Conservation (phyloP, 2,113 vertebrate genomes). For the Neopipo cinnamomea region DNA sequence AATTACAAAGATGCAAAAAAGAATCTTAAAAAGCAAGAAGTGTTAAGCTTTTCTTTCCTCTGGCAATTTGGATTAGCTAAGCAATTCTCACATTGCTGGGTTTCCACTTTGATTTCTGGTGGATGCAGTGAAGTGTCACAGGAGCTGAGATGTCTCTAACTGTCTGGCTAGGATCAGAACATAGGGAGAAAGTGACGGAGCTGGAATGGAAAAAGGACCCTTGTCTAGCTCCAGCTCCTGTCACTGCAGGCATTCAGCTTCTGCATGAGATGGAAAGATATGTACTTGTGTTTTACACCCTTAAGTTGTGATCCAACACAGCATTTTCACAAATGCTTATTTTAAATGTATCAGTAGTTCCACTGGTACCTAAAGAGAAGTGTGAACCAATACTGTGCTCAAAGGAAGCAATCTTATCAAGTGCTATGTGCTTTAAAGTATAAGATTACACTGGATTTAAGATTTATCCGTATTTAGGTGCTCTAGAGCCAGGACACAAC, state of each 20-base stretch:
- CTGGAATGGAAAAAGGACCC: neutral
- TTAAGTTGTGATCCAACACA: neutral
- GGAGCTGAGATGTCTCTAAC: neutral
- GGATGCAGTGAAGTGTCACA: neutral
- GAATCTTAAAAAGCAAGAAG: neutral
- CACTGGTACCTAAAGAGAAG: neutral
- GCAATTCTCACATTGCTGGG: neutral
- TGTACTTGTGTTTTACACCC: neutral
- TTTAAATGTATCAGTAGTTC: neutral
- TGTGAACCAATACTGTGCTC: neutral
- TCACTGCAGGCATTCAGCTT: neutral
- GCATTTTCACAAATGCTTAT: neutral
- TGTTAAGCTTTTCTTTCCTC: neutral
- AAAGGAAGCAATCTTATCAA: neutral
- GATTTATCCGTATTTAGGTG: neutral
- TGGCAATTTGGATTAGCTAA: neutral
- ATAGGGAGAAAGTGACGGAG: neutral
- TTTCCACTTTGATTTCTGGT: neutral
- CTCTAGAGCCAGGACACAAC: neutral
- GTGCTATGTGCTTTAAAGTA: neutral
- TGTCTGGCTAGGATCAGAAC: neutral
- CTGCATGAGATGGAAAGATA: neutral
- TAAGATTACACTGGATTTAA: neutral
- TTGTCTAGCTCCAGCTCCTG: neutral
- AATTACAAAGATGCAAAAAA: constrained; percentile 21